Conservation (phyloP, 2,888 invertebrate species). For the Nesidiocoris tenuis region DNA sequence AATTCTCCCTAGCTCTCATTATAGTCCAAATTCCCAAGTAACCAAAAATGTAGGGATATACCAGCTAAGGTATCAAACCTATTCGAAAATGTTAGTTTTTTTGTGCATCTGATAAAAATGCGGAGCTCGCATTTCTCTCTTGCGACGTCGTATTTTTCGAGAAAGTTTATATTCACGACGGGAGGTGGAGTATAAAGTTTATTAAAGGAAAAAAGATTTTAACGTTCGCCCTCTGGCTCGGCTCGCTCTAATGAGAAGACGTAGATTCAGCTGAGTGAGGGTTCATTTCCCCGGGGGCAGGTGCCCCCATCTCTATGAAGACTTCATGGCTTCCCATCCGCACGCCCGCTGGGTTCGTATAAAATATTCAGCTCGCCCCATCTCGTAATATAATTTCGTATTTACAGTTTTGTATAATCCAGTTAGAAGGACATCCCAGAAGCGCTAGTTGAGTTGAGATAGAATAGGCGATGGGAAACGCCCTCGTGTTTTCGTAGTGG, state of each 20-base stretch:
- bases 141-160: background rate
- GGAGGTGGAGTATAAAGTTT: background rate
- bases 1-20: too few species aligned
- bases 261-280: background rate
- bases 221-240: background rate
- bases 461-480: background rate
- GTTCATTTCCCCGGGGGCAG: background rate
- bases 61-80: too few species aligned
- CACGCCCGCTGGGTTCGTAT: background rate
- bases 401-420: background rate
- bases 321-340: background rate
- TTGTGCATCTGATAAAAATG: too few species aligned
- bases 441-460: background rate
- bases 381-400: background rate
- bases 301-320: background rate
- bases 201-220: background rate
- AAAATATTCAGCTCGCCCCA: background rate
- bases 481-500: background rate
- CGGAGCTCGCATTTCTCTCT: too few species aligned
- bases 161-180: background rate
- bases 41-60: too few species aligned
- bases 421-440: background rate
- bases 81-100: too few species aligned
- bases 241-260: background rate
- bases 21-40: too few species aligned